Conservation (phyloP, 92 coral and sea anemone species). For the Plumapathes pennacea region DNA sequence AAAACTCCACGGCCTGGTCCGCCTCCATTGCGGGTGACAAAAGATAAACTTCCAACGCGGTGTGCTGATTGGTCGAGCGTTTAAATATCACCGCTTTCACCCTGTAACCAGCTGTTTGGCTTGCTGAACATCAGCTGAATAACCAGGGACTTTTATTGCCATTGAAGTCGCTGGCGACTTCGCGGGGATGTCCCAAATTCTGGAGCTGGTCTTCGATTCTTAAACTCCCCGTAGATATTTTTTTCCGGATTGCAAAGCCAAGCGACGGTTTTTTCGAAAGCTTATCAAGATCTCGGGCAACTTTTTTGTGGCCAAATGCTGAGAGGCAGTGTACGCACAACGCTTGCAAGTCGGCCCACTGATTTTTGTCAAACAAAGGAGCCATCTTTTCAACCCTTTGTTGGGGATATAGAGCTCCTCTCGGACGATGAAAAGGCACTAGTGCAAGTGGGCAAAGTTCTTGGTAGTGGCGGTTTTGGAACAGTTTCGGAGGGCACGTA, state of each 20-base stretch:
- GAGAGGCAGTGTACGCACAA: constrained; percentile 42
- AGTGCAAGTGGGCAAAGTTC: constrained; percentile 67
- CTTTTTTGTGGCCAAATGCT: constrained; percentile 50
- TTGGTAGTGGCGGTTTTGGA: constrained; percentile 98
- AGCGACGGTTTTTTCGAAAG: too few relatives aligned
- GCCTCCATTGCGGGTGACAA: constrained; percentile 84
- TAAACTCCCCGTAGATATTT: background rate
- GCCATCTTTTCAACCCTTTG: constrained; percentile 62
- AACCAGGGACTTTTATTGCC: constrained; percentile 57
- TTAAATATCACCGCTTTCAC: constrained; percentile 57
- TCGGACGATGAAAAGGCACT: constrained; percentile 76
- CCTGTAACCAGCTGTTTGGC: constrained; percentile 78
- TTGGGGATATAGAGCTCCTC: constrained; percentile 74
- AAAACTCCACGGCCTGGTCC: constrained; percentile 42
- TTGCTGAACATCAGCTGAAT: constrained; percentile 63
- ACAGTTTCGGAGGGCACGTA: constrained; percentile 80
- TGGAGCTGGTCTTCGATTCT: constrained; percentile 67
- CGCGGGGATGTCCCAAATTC: constrained; percentile 28
- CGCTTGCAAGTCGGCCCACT: constrained; percentile 58
- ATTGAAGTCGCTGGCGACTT: constrained; percentile 95
- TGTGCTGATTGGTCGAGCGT: constrained; percentile 71
- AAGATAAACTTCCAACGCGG: constrained; percentile 47
- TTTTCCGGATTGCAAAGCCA: too few relatives aligned
- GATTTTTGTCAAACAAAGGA: constrained; percentile 63
- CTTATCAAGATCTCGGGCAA: constrained; percentile 37